Evolutionary conservation across 2,113 vertebrate genomes (phyloP).

Genomic region (Tinamus guttatus): DNA sequence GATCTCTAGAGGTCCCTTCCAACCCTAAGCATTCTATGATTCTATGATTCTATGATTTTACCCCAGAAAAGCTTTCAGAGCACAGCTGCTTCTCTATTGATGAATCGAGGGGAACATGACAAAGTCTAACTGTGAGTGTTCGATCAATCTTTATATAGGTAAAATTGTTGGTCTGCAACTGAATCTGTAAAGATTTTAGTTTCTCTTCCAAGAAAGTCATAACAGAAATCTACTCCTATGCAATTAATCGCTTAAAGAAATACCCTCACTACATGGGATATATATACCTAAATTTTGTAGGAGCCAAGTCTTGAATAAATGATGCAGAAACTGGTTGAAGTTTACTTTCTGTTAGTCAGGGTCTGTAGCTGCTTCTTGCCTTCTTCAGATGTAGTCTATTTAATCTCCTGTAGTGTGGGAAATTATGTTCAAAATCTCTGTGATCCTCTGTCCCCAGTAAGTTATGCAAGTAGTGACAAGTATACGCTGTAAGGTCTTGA

Average conservation of each 20-base stretch:
- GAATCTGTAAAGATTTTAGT: conserved; percentile 55
- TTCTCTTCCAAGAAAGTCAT: background rate
- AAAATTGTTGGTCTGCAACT: conserved; percentile 50
- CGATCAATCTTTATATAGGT: conserved; percentile 52
- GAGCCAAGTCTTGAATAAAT: conserved; percentile 60
- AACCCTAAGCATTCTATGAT: no score
- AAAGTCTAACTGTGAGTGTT: conserved; percentile 60
- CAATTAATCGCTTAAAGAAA: conserved; percentile 41
- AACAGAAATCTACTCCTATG: conserved; percentile 19
- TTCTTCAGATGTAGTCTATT: conserved; percentile 82
- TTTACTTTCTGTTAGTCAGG: conserved; percentile 77
- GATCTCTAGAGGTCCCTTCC: no score
- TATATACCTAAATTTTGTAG: conserved; percentile 51
- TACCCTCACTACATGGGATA: background rate
- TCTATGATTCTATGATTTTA: no score
- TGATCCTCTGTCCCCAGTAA: conserved; percentile 81
- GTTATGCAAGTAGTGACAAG: conserved; percentile 95
- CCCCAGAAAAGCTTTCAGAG: conserved; percentile 67
- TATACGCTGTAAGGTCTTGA: conserved; percentile 86
- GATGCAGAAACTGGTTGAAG: conserved; percentile 67
- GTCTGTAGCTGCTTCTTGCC: conserved; percentile 74
- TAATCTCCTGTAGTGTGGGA: conserved; percentile 87
- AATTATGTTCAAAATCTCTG: conserved; percentile 85
- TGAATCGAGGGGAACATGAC: conserved; percentile 45
- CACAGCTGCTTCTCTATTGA: conserved; percentile 64